Conservation (phyloP, 1,140 invertebrate species). For the Drosophila hydei region DNA sequence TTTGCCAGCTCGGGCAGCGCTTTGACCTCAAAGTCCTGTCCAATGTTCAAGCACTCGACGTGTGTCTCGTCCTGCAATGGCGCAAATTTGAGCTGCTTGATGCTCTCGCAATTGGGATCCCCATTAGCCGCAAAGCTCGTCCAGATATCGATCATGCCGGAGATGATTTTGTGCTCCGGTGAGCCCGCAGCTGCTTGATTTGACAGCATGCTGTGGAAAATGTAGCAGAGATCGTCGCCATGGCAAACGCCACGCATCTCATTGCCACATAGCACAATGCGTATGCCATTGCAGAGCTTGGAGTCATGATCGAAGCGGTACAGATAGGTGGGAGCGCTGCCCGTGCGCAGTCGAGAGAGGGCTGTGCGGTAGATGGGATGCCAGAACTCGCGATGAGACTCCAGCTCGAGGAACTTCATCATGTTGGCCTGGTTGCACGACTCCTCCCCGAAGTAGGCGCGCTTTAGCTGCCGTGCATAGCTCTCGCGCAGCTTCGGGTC, state of each 20-base stretch:
- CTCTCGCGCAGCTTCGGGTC: slow-evolving; percentile 58
- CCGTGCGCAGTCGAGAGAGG: slow-evolving; percentile 59
- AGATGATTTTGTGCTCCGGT: slow-evolving; percentile 74
- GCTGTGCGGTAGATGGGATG: slow-evolving; percentile 83
- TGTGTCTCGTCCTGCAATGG: slow-evolving; percentile 61
- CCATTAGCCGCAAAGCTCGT: slow-evolving; percentile 84
- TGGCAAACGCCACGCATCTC: slow-evolving; percentile 85
- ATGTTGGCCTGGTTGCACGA: slow-evolving; percentile 63
- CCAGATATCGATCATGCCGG: slow-evolving; percentile 84
- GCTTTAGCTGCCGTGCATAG: slow-evolving; percentile 62
- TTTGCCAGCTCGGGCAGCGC: slow-evolving; percentile 83
- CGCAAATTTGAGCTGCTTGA: slow-evolving; percentile 66
- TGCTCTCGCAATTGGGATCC: slow-evolving; percentile 74
- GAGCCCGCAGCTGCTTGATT: slow-evolving; percentile 72
- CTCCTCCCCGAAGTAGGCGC: slow-evolving; percentile 67
- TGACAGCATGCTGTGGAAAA: slow-evolving; percentile 85
- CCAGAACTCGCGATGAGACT: slow-evolving; percentile 84
- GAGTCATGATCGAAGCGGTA: slow-evolving; percentile 84
- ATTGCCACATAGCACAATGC: slow-evolving; percentile 71
- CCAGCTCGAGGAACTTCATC: slow-evolving; percentile 74
- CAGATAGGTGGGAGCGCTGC: slow-evolving; percentile 82
- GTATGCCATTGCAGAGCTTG: slow-evolving; percentile 66
- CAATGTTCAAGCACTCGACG: slow-evolving; percentile 83
- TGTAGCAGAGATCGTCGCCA: slow-evolving; percentile 87
- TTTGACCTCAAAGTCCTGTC: slow-evolving; percentile 67